phyloP scores from a whole-genome alignment of 2,888 invertebrate genomes.

The Adineta ricciae region DNA sequence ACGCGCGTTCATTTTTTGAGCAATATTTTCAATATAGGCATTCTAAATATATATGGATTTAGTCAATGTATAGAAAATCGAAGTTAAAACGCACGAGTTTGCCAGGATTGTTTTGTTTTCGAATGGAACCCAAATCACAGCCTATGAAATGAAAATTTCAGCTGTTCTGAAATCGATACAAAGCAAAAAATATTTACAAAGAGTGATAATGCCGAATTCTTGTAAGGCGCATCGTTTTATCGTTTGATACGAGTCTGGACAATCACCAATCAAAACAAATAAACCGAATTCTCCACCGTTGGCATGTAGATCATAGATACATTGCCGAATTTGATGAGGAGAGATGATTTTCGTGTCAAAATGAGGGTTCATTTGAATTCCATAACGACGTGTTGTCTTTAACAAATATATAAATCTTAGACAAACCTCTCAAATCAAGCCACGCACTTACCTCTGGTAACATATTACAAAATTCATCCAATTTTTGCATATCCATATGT shows the following conservation, averaged over 20 bases:
- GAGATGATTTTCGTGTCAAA: not conserved
- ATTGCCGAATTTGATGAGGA: not conserved
- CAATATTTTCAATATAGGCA: constrained; percentile 10
- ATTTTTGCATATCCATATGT: constrained; percentile 9
- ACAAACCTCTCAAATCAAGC: no score
- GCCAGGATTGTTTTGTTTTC: constrained; percentile 2
- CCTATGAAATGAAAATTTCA: not conserved
- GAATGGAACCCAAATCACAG: not conserved
- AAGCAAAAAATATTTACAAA: not conserved
- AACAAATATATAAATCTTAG: no score
- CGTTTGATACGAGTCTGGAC: not conserved
- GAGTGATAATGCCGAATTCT: not conserved
- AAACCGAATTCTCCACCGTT: not conserved
- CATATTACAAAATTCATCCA: not conserved
- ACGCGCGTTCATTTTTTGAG: not conserved
- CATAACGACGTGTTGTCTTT: not conserved
- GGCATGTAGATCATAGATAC: not conserved
- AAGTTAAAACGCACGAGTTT: not conserved
- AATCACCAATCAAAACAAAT: not conserved
- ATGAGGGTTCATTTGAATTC: not conserved
- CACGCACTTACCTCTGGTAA: not conserved
- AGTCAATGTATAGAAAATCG: no score
- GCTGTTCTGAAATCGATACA: no score
- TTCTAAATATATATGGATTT: not conserved
- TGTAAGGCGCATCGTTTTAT: not conserved